Percentiles rank a stretch among this genome's conserved stretches.
These are phyloP conservation scores for Danaus plexippus DNA, from an alignment of 1,140 invertebrate species.

Conservation along the genomic window DNA sequence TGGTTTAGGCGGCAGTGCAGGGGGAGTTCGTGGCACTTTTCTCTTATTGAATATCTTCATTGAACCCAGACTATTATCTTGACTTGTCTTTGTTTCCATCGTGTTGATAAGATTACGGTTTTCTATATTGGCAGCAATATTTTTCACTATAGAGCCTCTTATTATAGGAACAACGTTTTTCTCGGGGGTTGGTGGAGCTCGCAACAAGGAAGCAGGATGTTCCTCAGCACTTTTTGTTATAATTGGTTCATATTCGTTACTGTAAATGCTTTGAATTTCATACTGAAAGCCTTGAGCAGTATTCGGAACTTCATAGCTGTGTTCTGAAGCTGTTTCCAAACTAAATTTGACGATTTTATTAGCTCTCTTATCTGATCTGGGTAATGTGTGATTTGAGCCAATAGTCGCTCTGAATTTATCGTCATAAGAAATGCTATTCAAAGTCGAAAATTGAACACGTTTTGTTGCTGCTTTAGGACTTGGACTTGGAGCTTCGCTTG, in stretches of 20 bases:
- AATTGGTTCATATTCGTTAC: slow-evolving; percentile 76
- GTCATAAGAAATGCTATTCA: slow-evolving; percentile 70
- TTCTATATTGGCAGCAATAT: slow-evolving; percentile 75
- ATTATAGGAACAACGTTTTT: slow-evolving; percentile 53
- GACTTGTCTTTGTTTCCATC: slow-evolving; percentile 35
- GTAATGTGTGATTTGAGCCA: slow-evolving; percentile 51
- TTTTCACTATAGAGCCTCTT: slow-evolving; percentile 66
- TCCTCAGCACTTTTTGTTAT: slow-evolving; percentile 69
- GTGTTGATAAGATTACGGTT: slow-evolving; percentile 67
- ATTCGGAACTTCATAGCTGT: slow-evolving; percentile 69
- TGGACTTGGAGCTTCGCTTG: slow-evolving; percentile 62
- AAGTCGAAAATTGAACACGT: slow-evolving; percentile 68
- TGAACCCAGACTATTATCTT: slow-evolving; percentile 44
- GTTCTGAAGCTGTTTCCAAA: slow-evolving; percentile 68
- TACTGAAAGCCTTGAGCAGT: slow-evolving; percentile 71
- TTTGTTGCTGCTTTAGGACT: slow-evolving; percentile 68
- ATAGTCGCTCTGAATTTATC: slow-evolving; percentile 57
- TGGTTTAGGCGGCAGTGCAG: slow-evolving; percentile 80
- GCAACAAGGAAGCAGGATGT: slow-evolving; percentile 48
- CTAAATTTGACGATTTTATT: slow-evolving; percentile 72
- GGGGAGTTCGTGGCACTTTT: slow-evolving; percentile 76
- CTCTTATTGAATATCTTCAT: slow-evolving; percentile 70
- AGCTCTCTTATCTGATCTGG: slow-evolving; percentile 52
- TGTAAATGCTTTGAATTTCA: slow-evolving; percentile 76
- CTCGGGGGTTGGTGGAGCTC: slow-evolving; percentile 32